Percentiles rank a stretch among this genome's conserved stretches.
These are phyloP conservation scores for Alaudala cheleensis DNA, from an alignment of 2,113 vertebrate species.

Conservation along the genomic window DNA sequence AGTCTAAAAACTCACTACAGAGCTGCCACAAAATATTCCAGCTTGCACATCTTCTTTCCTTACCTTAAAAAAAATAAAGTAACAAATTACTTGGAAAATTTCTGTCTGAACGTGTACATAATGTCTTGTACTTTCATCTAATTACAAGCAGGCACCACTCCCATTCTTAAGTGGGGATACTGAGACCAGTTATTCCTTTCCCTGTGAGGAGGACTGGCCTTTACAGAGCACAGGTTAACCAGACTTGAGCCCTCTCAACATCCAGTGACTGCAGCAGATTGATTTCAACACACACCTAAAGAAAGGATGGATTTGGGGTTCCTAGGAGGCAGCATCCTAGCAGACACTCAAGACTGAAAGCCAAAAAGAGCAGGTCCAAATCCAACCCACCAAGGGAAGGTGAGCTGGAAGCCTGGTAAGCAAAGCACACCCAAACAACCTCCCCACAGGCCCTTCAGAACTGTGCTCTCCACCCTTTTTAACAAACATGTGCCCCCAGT, in stretches of 20 bases:
- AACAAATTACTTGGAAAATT: background rate
- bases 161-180: background rate
- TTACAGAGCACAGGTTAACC: background rate
- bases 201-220: background rate
- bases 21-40: background rate
- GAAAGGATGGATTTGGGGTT: background rate
- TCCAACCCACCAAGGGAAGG: too few species aligned
- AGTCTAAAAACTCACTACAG: background rate
- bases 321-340: background rate
- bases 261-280: background rate
- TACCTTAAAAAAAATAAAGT: background rate
- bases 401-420: background rate
- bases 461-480: background rate
- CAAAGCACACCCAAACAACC: background rate
- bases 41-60: background rate
- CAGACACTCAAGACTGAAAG: background rate
- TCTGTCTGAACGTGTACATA: background rate
- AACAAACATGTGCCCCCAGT: background rate
- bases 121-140: background rate
- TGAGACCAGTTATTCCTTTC: background rate
- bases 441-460: background rate
- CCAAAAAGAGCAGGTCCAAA: background rate
- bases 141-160: background rate
- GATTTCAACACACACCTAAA: background rate
- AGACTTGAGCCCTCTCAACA: background rate